Conservation (phyloP, 2,113 vertebrate genomes). For the Aldabrachelys gigantea region DNA sequence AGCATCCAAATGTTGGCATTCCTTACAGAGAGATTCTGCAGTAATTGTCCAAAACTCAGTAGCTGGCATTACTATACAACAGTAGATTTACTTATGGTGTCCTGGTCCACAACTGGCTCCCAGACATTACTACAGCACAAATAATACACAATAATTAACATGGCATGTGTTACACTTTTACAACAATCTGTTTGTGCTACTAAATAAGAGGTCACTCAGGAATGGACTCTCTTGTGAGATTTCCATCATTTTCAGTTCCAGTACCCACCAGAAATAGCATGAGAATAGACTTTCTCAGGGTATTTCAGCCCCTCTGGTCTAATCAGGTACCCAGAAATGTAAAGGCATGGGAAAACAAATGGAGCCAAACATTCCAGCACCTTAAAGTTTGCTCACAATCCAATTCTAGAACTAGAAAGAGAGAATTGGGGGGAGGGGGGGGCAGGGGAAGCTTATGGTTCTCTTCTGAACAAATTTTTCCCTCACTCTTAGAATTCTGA, state of each 20-base stretch:
- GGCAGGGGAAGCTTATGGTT: background rate
- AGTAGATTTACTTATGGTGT: background rate
- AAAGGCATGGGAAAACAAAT: constrained; percentile 28
- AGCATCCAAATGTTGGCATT: constrained; percentile 41
- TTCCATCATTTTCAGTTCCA: constrained; percentile 34
- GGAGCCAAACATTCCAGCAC: constrained; percentile 27
- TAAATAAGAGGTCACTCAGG: constrained; percentile 56
- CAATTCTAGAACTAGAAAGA: constrained; percentile 30
- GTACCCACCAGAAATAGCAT: constrained; percentile 46
- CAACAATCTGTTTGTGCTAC: constrained; percentile 39
- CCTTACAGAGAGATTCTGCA: background rate
- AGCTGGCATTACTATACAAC: background rate
- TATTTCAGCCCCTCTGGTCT: constrained; percentile 39
- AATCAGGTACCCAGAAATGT: constrained; percentile 11
- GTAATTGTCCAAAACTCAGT: background rate
- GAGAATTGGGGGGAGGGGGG: background rate
- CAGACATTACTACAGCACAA: background rate
- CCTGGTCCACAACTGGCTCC: background rate
- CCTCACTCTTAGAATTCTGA: background rate
- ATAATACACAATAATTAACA: background rate
- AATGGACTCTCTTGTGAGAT: constrained; percentile 44
- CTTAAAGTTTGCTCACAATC: background rate
- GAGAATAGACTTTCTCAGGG: constrained; percentile 45
- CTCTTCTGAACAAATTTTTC: background rate
- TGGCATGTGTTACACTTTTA: background rate